Base-by-base conservation (phyloP, 2,113 vertebrate genomes). In the Silurus asotus region DNA sequence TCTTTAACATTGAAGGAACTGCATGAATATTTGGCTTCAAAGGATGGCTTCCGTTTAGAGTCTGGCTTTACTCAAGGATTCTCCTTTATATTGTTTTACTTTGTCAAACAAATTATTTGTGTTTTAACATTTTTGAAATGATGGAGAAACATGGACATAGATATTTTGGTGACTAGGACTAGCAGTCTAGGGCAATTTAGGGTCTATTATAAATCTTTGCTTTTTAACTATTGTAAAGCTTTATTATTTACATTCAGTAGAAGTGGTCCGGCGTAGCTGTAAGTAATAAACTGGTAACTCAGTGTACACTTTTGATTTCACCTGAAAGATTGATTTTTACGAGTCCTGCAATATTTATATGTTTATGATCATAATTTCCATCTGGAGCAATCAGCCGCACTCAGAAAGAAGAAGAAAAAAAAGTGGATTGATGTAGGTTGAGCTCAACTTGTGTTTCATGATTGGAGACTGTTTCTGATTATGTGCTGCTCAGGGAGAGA, bases 311-410 rank as follows among this genome's bases (percentile, higher is more conserved):
- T 77, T 48, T 61, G 8, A 80, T 56, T 80, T 61, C 77, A 80
- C 77, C 77, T 80, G 77, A 80, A 13, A 59, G 77, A 79, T 79
- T 59, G 25, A 59, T 79, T 79, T 58, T 59, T 58, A 92, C 90
- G 90, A 93, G 90, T 94, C 90, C 91, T 92, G 92, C 88, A 90
- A 90, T 94, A 94, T 95, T 95, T 95, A 94, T 92, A 92, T 94
- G 94, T 95, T 95, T 94, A 94, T 90, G 77, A 91, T 95, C 93
- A 95, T 91, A 94, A 93, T 95, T 95, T 94, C 94, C 95, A 95
- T 95, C 92, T 94, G 93, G 93, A 95, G 93, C 93, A 95, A 94
- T 95, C 95, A 94, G 92, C 91, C 83, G 86, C 90, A 90, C 92
- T 92, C 58, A 88, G 85, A 91, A 78, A 77, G 53, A 59, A 79